Percentiles rank a stretch among this genome's conserved stretches.
Evolutionary conservation across 2,888 invertebrate genomes (phyloP).

Genomic region (Beris morrisii): DNA sequence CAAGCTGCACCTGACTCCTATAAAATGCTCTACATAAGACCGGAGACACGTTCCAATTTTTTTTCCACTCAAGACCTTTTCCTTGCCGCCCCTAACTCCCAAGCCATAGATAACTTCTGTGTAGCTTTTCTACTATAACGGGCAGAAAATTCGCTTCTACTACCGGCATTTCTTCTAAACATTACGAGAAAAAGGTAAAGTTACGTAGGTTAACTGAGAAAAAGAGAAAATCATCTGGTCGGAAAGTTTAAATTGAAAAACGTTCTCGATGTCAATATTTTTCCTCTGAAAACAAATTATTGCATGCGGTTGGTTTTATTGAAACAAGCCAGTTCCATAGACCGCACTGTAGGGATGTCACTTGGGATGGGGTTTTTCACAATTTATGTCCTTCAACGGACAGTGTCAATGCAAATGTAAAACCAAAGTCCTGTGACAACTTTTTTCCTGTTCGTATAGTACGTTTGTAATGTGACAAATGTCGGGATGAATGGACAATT

Average conservation of each 20-base stretch:
- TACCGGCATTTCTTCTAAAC: no score
- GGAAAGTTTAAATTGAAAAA: conserved; percentile 30
- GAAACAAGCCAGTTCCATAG: conserved; percentile 11
- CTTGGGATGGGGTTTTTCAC: background rate
- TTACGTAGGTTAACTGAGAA: background rate
- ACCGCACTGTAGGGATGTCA: conserved; percentile 13
- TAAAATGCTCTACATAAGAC: conserved; percentile 30
- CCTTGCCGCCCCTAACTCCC: no score
- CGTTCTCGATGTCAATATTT: conserved; percentile 29
- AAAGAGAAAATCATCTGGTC: background rate
- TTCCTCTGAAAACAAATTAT: conserved; percentile 18
- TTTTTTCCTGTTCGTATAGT: no score
- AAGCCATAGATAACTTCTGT: no score
- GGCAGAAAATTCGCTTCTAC: no score
- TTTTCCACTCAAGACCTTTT: background rate
- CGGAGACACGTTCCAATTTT: conserved; percentile 29
- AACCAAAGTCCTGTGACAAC: no score
- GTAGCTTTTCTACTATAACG: no score
- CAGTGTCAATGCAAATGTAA: conserved; percentile 21
- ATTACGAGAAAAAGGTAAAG: background rate
- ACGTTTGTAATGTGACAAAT: conserved; percentile 14
- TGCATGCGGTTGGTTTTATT: conserved; percentile 16
- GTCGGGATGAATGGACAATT: conserved; percentile 25
- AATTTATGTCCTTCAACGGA: background rate
- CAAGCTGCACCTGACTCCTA: conserved; percentile 33